Evolutionary conservation across 1,140 invertebrate species (phyloP).

Genomic region (Steinernema feltiae): DNA sequence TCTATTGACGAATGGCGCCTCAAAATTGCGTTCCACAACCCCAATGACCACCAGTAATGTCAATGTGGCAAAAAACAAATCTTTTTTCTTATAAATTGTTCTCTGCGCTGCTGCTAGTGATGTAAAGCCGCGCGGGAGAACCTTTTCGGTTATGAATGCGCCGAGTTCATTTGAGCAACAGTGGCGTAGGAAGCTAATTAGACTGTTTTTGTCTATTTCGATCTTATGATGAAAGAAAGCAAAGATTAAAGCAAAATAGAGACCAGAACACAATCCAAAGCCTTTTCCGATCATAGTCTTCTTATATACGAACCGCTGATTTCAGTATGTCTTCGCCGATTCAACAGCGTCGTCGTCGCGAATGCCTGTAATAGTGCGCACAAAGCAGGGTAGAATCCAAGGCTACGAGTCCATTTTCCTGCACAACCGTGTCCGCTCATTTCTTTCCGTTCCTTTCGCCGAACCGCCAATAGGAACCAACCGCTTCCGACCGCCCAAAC

Average conservation of each 20-base stretch:
- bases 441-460: constrained; percentile 53
- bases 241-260: background rate
- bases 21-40: background rate
- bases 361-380: background rate
- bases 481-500: constrained; percentile 45
- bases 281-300: background rate
- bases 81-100: background rate
- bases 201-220: background rate
- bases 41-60: too few species aligned
- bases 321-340: background rate
- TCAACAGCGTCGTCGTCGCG: background rate
- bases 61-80: background rate
- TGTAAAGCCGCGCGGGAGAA: background rate
- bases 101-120: too few species aligned
- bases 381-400: constrained; percentile 34
- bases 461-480: constrained; percentile 50
- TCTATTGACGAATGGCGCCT: background rate
- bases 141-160: background rate
- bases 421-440: constrained; percentile 51
- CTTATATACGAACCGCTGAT: background rate
- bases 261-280: background rate
- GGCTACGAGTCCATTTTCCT: constrained; percentile 55
- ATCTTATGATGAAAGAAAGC: background rate
- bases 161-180: background rate
- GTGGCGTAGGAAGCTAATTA: background rate